Evolutionary conservation across 1,140 invertebrate genomes (phyloP), one percentile per base, ranked within the genome.

Genomic region (Papilio helenus): DNA sequence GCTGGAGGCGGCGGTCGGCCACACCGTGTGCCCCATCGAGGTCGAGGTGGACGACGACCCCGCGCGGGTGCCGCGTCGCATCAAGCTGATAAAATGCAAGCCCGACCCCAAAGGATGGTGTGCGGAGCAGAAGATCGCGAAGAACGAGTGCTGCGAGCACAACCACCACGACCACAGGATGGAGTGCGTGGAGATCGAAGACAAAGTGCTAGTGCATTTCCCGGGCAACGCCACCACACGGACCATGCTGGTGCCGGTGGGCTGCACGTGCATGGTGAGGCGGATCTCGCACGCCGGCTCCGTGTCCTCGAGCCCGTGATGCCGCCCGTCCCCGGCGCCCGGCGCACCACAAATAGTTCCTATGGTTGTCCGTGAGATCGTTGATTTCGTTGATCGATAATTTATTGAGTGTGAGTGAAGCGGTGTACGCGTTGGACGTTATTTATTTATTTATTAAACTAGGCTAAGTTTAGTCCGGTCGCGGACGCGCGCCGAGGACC

Each of bases 131-230:
- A 79, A 86, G 78, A 85, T 89, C 18, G 83, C 86, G 34, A 49
- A 79, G 34, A 81, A 88, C 84, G 87, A 88, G 79, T 92, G 90
- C 88, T 91, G 90, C 86, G 74, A 85, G 39, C 87, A 87, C 76
- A 77, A 79, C 34, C 85, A 86, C 81, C 77, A 81, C 73, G 76
- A 79, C 42, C 84, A 86, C 79, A n/a, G 61, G 23, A 87, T 85
- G 83, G 83, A 89, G 80, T 93, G 92, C 85, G 89, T 89, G 39
- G 87, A 93, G 86, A 86, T 93, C 68, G 86, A 78, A 61, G 92
- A 93, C 85, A 82, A 58, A 72, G 92, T 91, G 86, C 83, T 87
- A 44, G 92, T 93, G 80, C 85, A 82, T 73, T 89, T 86, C 90
- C 86, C 85, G 71, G 65, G 51, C 61, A 49, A 12, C 12, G 29